Conservation (phyloP, 2,113 vertebrate genomes). For the Heterotilapia buettikoferi region DNA sequence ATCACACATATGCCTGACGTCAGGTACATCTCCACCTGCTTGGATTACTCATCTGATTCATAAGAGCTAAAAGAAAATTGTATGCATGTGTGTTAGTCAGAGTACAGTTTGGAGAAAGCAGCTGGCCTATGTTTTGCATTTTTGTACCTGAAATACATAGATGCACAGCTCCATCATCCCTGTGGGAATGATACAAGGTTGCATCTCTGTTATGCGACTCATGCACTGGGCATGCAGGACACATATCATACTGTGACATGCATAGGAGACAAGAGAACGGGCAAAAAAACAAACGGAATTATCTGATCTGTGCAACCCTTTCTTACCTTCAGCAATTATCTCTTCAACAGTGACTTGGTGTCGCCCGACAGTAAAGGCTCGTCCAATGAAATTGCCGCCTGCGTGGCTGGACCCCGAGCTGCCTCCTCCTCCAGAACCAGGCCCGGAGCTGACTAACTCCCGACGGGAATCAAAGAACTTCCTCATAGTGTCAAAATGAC, state of each 20-base stretch:
- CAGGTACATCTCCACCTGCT: not conserved
- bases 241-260: not conserved
- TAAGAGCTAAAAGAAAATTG: not conserved
- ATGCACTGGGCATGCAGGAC: not conserved
- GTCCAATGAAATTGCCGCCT: conserved; percentile 89
- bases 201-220: not conserved
- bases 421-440: conserved; percentile 86
- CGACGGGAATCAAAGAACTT: conserved; percentile 97
- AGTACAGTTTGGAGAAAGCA: not conserved
- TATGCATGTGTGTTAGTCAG: not conserved
- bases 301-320: not conserved
- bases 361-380: conserved; percentile 87
- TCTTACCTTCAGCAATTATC: conserved; percentile 92
- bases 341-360: conserved; percentile 97
- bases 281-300: not conserved
- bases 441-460: conserved; percentile 88
- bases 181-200: not conserved
- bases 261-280: not conserved
- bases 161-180: not conserved
- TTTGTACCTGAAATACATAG: not conserved
- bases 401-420: conserved; percentile 77
- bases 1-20: not conserved
- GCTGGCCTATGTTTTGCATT: not conserved
- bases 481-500: conserved; percentile 78
- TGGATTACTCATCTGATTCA: conserved; percentile 1